Conservation (phyloP, 2,888 invertebrate genomes). For the Pristionchus entomophagus region DNA sequence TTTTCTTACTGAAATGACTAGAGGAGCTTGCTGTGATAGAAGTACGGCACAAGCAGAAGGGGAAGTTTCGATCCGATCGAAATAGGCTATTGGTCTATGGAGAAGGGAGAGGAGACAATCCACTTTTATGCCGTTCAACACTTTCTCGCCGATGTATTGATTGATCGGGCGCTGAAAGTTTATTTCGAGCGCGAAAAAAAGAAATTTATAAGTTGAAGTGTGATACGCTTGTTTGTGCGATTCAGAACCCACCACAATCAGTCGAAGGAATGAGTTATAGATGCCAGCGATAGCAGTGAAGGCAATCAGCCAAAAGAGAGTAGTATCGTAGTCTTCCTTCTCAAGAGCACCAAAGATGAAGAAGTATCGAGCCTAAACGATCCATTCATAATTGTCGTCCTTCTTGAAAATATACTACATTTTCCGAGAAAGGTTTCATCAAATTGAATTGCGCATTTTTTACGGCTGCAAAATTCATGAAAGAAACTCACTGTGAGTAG, state of each 20-base stretch:
- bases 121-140: not conserved
- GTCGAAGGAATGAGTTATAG: not conserved
- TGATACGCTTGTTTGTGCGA: no score
- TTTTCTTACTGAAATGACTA: not conserved
- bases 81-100: constrained; percentile 25
- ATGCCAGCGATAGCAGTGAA: not conserved
- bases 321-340: not conserved
- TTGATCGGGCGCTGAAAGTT: not conserved
- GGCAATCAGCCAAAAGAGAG: not conserved
- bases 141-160: not conserved
- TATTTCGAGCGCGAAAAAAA: no score
- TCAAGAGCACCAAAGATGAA: constrained; percentile 14
- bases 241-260: not conserved
- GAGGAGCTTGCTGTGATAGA: constrained; percentile 10
- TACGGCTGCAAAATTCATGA: not conserved
- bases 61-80: not conserved
- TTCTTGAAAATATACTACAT: no score
- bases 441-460: no score
- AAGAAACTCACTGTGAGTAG: not conserved
- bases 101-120: not conserved
- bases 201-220: no score
- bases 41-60: constrained; percentile 6
- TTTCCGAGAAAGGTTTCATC: no score
- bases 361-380: constrained; percentile 8
- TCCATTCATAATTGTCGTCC: no score